Evolutionary conservation across 2,888 invertebrate species (phyloP).

Genomic region (Halictus ligatus): DNA sequence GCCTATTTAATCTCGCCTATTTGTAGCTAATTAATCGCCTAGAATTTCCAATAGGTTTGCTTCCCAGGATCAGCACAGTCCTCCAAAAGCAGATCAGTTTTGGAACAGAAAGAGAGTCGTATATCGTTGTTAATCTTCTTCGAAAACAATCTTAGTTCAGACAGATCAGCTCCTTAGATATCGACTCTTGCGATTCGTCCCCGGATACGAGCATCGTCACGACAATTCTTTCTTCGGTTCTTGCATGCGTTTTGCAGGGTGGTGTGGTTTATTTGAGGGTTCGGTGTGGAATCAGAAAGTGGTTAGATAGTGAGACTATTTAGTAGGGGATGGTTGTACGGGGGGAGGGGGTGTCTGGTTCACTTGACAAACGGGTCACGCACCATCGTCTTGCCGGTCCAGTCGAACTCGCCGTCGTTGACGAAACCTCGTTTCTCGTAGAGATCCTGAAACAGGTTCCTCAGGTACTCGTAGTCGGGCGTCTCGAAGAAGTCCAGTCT

Average conservation of each 20-base stretch:
- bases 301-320: background rate
- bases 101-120: background rate
- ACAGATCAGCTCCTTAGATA: conserved; percentile 24
- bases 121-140: background rate
- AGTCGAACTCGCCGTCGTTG: conserved; percentile 97
- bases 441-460: conserved; percentile 97
- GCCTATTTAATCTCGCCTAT: too few species aligned
- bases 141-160: background rate
- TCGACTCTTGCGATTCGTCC: conserved; percentile 57
- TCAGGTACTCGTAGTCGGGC: conserved; percentile 99
- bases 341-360: conserved; percentile 8
- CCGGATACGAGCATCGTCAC: conserved; percentile 33
- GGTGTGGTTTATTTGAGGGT: background rate
- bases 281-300: background rate
- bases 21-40: too few species aligned
- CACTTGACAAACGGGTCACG: conserved; percentile 71
- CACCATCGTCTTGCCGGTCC: conserved; percentile 94
- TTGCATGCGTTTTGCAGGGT: conserved; percentile 41
- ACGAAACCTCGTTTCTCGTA: conserved; percentile 94
- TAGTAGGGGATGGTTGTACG: background rate
- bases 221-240: conserved; percentile 38
- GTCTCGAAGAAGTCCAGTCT: conserved; percentile 99
- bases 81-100: background rate
- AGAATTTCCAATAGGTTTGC: background rate
- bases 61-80: background rate